Percentiles rank a stretch among this genome's conserved stretches.
Evolutionary conservation across 2,888 invertebrate genomes (phyloP).

Genomic region (Ethmia dodecea): DNA sequence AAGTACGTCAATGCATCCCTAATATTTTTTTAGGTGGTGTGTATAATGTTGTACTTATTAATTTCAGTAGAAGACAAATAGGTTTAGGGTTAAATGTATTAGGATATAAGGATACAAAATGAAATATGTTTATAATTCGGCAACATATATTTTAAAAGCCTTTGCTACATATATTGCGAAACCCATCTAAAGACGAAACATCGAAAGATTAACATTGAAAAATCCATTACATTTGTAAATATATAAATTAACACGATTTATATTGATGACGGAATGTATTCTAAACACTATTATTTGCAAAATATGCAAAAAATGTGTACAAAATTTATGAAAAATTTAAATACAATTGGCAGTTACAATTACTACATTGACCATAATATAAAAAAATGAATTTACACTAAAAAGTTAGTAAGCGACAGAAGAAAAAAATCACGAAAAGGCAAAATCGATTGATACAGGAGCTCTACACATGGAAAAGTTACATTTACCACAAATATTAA

Average conservation of each 20-base stretch:
- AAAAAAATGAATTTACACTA: too few species aligned
- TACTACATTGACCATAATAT: neutral
- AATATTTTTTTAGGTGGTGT: too few species aligned
- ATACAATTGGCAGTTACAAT: conserved; percentile 8
- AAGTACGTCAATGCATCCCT: too few species aligned
- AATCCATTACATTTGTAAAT: conserved; percentile 15
- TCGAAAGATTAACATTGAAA: conserved; percentile 16
- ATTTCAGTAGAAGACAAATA: too few species aligned
- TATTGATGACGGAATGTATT: conserved; percentile 10
- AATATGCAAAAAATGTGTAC: conserved; percentile 5
- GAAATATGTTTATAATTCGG: conserved; percentile 22
- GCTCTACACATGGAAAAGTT: too few species aligned
- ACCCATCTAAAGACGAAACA: conserved; percentile 24
- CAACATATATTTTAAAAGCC: conserved; percentile 31
- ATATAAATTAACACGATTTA: conserved; percentile 3
- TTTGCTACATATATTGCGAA: conserved; percentile 30
- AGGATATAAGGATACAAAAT: conserved; percentile 3
- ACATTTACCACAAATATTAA: too few species aligned
- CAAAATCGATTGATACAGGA: too few species aligned
- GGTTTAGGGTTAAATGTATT: too few species aligned
- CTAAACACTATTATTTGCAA: conserved; percentile 3
- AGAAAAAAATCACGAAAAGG: too few species aligned
- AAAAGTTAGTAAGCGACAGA: too few species aligned
- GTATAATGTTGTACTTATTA: too few species aligned
- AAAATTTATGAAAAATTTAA: conserved; percentile 1